Conservation (phyloP, 2,797 vertebrate genomes). For the Enteromius trimaculatus region DNA sequence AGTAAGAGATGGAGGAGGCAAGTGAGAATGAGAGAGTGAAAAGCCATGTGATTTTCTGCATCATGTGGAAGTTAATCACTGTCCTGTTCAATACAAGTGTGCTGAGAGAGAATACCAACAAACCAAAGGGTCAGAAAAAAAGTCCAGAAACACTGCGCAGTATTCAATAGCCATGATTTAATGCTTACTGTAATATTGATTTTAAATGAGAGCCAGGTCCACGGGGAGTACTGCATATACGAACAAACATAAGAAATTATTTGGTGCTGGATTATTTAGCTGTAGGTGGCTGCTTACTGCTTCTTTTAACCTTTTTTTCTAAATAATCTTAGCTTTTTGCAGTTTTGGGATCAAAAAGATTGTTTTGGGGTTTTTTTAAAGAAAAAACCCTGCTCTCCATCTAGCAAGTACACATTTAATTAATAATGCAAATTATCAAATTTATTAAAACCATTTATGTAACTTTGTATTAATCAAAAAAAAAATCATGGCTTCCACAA, state of each 20-base stretch:
- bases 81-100: background rate
- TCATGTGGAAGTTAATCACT: background rate
- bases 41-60: constrained; percentile 29
- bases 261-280: background rate
- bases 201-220: constrained; percentile 4
- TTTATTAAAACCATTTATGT: background rate
- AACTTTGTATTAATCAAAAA: background rate
- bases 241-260: background rate
- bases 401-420: background rate
- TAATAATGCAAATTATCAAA: background rate
- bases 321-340: background rate
- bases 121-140: background rate
- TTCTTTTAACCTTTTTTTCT: background rate
- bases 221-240: background rate
- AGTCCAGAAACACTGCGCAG: constrained; percentile 1
- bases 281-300: background rate
- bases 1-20: background rate
- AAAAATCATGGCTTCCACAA: background rate
- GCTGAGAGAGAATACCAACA: background rate
- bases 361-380: background rate
- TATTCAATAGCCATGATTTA: constrained; percentile 23
- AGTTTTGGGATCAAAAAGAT: background rate
- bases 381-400: background rate
- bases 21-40: background rate
- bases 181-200: constrained; percentile 30